Percentiles rank a stretch among this genome's conserved stretches.
Evolutionary conservation across 2,113 vertebrate genomes (phyloP).

Genomic region (Coturnix japonica): DNA sequence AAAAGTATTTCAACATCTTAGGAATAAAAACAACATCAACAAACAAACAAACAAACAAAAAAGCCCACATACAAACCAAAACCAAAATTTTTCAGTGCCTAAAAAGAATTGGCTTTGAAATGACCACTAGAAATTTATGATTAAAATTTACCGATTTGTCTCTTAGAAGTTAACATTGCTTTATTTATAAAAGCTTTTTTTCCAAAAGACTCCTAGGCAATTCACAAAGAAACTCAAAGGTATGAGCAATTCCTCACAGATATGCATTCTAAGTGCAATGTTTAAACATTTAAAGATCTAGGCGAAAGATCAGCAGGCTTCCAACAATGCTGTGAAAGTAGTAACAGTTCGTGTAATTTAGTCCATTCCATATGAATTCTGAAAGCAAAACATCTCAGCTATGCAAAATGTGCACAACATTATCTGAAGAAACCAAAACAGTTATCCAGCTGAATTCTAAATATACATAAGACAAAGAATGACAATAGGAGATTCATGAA

Average conservation of each 20-base stretch:
- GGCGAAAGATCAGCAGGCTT: not conserved
- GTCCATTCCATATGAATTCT: not conserved
- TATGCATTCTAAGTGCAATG: not conserved
- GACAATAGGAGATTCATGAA: not conserved
- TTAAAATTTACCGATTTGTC: not conserved
- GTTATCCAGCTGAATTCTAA: not conserved
- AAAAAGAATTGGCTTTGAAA: not conserved
- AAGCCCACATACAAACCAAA: not conserved
- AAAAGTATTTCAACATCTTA: not conserved
- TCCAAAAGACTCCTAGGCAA: not conserved
- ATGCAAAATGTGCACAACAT: not conserved
- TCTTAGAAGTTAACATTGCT: not conserved
- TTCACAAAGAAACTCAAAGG: not conserved
- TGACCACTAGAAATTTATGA: not conserved
- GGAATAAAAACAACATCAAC: not conserved
- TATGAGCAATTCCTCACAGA: not conserved
- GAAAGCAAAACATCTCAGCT: not conserved
- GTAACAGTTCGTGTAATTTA: not conserved
- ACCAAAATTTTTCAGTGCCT: rapidly evolving
- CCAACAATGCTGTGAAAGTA: not conserved
- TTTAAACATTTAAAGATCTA: not conserved
- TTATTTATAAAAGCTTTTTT: not conserved
- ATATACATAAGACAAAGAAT: not conserved
- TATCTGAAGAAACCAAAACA: not conserved
- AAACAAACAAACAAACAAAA: not conserved